Percentiles rank a stretch among this genome's conserved stretches.
These are phyloP conservation scores for Delphinapterus leucas DNA, from an alignment of 2,113 vertebrate genomes.

Conservation along the genomic window DNA sequence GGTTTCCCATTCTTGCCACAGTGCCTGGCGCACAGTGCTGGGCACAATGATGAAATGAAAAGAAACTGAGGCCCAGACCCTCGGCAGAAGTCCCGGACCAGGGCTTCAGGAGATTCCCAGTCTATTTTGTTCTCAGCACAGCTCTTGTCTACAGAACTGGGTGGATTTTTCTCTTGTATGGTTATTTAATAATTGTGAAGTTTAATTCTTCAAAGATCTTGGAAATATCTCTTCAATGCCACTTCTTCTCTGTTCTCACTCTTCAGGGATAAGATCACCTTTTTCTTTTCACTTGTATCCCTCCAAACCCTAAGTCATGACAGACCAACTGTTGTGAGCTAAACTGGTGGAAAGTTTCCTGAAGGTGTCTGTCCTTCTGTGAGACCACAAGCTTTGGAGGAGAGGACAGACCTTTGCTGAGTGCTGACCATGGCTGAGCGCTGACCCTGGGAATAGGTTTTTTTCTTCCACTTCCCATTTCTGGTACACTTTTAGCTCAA, in stretches of 20 bases:
- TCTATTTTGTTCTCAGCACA: neutral
- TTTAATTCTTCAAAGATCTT: neutral
- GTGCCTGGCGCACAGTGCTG: neutral
- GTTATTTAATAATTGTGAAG: conserved; percentile 2
- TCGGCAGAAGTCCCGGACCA: neutral
- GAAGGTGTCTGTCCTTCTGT: neutral
- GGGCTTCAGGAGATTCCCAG: neutral
- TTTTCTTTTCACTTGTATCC: neutral
- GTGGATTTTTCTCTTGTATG: neutral
- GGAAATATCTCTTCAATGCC: neutral
- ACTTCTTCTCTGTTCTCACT: neutral
- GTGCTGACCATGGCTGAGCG: neutral
- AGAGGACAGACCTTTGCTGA: neutral
- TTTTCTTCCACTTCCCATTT: neutral
- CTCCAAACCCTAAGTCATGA: neutral
- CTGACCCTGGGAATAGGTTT: neutral
- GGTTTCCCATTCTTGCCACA: neutral
- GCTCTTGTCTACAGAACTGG: neutral
- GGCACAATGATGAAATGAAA: neutral
- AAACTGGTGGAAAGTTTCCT: neutral
- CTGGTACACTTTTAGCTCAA: neutral
- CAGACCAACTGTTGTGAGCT: neutral
- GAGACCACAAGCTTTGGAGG: neutral
- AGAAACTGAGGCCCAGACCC: neutral
- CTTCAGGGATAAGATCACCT: neutral